phyloP scores from a whole-genome alignment of 1,140 invertebrate species.

The Zaprionus lachaisei region DNA sequence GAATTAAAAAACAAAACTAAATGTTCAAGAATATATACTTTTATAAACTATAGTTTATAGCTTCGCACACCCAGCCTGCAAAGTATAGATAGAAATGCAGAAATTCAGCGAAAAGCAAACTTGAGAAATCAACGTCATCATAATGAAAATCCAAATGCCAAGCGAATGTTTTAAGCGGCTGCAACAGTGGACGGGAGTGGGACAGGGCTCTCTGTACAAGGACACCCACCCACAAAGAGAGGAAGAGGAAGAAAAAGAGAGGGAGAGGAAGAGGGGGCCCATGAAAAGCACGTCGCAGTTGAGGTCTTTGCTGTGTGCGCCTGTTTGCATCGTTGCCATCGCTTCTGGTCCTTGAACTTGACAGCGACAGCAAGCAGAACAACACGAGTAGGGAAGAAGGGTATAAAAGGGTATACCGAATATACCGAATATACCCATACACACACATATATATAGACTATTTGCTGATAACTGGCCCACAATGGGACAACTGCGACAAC shows the following conservation, averaged over 20 bases:
- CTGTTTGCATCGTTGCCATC: slow-evolving; percentile 7
- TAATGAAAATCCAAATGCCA: slow-evolving; percentile 38
- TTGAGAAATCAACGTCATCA: slow-evolving; percentile 22
- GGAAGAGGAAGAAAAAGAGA: too few species aligned
- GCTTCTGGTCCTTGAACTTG: slow-evolving; percentile 61
- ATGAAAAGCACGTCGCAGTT: slow-evolving; percentile 38
- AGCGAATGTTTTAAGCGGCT: slow-evolving; percentile 21
- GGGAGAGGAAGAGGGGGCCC: background rate
- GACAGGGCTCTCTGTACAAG: slow-evolving; percentile 10
- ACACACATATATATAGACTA: too few species aligned
- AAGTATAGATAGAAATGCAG: slow-evolving; percentile 7
- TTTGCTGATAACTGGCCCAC: slow-evolving; percentile 26
- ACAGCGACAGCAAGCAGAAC: slow-evolving; percentile 15
- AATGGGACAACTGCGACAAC: slow-evolving; percentile 6
- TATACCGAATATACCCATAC: background rate
- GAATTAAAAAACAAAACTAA: too few species aligned
- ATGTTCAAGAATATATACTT: too few species aligned
- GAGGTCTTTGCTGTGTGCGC: slow-evolving; percentile 22
- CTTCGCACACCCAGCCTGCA: background rate
- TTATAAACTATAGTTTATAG: too few species aligned
- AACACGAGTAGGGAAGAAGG: background rate
- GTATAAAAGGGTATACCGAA: background rate
- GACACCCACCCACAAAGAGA: slow-evolving; percentile 12
- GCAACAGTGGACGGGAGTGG: background rate
- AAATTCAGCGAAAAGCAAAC: slow-evolving; percentile 4